phyloP scores from a whole-genome alignment of 2,888 invertebrate genomes.

The Pocota personata region DNA sequence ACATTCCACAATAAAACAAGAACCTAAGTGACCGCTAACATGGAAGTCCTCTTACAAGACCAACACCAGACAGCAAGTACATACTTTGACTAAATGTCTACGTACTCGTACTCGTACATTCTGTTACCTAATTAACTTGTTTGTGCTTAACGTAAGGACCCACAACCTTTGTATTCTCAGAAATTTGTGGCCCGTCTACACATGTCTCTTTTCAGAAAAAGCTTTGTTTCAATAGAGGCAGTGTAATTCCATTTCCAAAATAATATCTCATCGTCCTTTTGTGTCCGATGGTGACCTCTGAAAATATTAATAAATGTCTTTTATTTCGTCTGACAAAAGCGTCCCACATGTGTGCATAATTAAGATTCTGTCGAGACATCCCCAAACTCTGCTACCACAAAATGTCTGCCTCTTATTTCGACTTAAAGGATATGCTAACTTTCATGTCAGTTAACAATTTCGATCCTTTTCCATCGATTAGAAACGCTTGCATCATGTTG shows the following conservation, averaged over 20 bases:
- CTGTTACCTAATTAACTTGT: not conserved
- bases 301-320: not conserved
- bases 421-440: not conserved
- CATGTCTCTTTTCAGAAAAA: not conserved
- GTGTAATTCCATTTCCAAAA: not conserved
- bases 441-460: slow-evolving; percentile 13
- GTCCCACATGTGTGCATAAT: not conserved
- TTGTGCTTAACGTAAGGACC: not conserved
- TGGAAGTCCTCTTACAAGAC: too few relatives aligned
- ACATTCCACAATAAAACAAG: too few relatives aligned
- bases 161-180: not conserved
- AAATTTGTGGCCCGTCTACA: not conserved
- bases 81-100: not conserved
- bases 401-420: not conserved
- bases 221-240: not conserved
- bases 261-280: not conserved
- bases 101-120: not conserved
- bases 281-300: not conserved
- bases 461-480: not conserved
- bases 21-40: too few relatives aligned
- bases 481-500: slow-evolving; percentile 44
- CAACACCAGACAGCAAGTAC: not conserved
- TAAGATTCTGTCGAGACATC: not conserved
- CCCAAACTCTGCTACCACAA: not conserved
- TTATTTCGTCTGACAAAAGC: not conserved